Evolutionary conservation across 2,797 vertebrate genomes (phyloP), one percentile per base, ranked within the genome.

Genomic region (Sebastes itinus): DNA sequence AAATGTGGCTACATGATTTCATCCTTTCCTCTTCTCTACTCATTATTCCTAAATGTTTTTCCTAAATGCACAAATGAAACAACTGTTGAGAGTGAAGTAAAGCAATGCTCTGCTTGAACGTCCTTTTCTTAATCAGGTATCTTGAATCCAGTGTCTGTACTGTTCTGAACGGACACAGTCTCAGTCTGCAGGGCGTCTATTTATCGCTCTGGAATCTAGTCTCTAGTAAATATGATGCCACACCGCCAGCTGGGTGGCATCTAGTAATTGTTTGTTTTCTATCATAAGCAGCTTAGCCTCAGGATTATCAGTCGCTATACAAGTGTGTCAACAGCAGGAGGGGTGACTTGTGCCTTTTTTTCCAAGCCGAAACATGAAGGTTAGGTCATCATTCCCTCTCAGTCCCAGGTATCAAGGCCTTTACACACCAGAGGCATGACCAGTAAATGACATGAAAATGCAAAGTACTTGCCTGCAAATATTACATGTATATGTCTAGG

Each of bases 211-310:
- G n/a, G 0, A 16, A 12, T 75, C 56, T 20, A 27, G 46, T 1
- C 27, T 56, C 1, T 71, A 27, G 54, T 27, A 61, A n/a, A 66
- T 54, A 59, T 42, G 67, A 25, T 84, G 28, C 49, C 33, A 56
- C 55, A 22, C 6, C 49, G 63, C 35, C 83, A 82, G 77, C 77
- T 85, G 87, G 72, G 65, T 78, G 84, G 70, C 78, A 87, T 88
- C 77, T 80, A 88, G 72, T 86, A 90, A 89, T 89, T 92, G 88
- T 93, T 93, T 91, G 87, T 91, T 93, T 90, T 90, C 81, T 72
- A 55, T 81, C 69, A 83, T 92, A 93, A 92, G 84, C 86, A 77
- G 92, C 80, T 94, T 91, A 92, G 83, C 6, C 7, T 8, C 27
- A 32, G 89, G 87, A 92, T 93, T 91, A 91, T 75, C 72, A 85